These are phyloP conservation scores for Melikaiella ostensackeni DNA, from an alignment of 2,888 invertebrate species.

Conservation along the genomic window DNA sequence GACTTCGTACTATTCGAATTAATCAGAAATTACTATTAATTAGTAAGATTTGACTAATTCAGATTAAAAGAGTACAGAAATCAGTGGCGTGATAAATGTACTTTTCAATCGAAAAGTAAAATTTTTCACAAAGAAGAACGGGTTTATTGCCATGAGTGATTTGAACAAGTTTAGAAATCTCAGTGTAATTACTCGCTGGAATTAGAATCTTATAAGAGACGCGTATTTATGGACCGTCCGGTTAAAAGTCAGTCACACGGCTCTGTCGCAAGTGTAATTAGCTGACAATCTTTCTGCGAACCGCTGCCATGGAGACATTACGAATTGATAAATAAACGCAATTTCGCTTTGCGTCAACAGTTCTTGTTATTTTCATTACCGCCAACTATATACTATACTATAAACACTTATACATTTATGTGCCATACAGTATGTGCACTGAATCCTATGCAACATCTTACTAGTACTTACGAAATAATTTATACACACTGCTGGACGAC, in stretches of 20 bases:
- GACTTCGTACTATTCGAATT: no score
- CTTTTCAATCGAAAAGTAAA: background rate
- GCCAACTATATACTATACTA: background rate
- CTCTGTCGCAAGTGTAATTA: slow-evolving; percentile 38
- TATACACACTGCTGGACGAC: slow-evolving; percentile 11
- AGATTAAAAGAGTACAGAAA: no score
- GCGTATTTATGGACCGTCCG: slow-evolving; percentile 10
- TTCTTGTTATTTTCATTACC: slow-evolving; percentile 35
- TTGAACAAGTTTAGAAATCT: slow-evolving; percentile 35
- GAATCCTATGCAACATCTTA: background rate
- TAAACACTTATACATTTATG: background rate
- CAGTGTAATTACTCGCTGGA: slow-evolving; percentile 24
- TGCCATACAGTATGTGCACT: background rate
- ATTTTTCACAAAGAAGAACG: background rate
- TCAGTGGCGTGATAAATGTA: background rate
- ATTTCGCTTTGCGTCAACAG: slow-evolving; percentile 32
- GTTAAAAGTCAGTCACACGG: slow-evolving; percentile 21
- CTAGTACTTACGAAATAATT: slow-evolving; percentile 21
- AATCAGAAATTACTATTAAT: no score
- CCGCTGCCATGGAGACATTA: slow-evolving; percentile 26
- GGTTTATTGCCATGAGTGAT: slow-evolving; percentile 33
- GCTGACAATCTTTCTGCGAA: slow-evolving; percentile 34
- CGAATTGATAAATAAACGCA: slow-evolving; percentile 40
- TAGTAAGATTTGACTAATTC: no score
- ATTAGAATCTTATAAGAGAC: slow-evolving; percentile 35